Evolutionary conservation across 2,113 vertebrate species (phyloP).

Genomic region (Recurvirostra avosetta): DNA sequence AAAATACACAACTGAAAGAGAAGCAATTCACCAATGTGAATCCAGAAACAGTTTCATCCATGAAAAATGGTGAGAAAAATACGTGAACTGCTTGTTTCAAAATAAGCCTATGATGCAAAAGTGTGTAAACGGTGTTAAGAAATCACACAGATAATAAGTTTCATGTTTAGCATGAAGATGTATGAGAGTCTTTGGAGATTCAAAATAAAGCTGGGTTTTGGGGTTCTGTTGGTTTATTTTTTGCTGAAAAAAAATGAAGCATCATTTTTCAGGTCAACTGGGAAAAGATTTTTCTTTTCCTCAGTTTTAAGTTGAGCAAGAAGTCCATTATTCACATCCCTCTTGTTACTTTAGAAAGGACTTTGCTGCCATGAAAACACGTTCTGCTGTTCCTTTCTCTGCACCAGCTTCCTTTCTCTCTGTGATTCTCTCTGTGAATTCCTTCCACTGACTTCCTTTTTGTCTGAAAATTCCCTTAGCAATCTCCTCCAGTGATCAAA

Average conservation of each 20-base stretch:
- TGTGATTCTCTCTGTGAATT: not conserved
- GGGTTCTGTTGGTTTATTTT: not conserved
- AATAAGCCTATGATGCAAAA: not conserved
- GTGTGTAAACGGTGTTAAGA: not conserved
- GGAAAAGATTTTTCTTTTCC: not conserved
- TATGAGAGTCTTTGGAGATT: not conserved
- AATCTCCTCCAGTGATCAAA: not conserved
- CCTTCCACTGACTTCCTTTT: not conserved
- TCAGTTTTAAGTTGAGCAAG: not conserved
- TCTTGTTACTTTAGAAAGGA: not conserved
- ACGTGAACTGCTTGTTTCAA: not conserved
- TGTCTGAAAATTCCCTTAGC: not conserved
- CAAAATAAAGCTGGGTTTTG: not conserved
- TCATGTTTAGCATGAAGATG: not conserved
- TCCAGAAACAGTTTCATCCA: not conserved
- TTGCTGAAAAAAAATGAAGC: not conserved
- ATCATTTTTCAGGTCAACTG: not conserved
- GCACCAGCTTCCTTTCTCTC: not conserved
- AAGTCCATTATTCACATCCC: not conserved
- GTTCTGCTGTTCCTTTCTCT: not conserved
- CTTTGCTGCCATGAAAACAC: not conserved
- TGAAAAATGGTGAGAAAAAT: not conserved
- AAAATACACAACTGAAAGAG: not conserved
- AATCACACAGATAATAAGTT: not conserved
- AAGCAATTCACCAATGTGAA: not conserved